Conservation (phyloP, 2,113 vertebrate species). For the Alouatta palliata region DNA sequence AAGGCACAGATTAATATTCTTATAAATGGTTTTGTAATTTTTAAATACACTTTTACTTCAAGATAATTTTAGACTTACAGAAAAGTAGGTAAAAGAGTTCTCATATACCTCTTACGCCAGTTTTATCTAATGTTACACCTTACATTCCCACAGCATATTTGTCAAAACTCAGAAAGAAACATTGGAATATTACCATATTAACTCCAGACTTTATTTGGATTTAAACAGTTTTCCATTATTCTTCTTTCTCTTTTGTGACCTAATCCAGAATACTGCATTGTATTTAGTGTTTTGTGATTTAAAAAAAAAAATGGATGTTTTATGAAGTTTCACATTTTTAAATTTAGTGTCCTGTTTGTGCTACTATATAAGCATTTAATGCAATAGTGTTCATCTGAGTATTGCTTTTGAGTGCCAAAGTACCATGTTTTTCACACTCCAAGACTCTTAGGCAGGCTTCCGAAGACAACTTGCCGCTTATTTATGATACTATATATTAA, state of each 20-base stretch:
- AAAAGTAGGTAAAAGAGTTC: neutral
- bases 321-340: slow-evolving; percentile 26
- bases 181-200: neutral
- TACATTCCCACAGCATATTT: neutral
- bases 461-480: slow-evolving; percentile 60
- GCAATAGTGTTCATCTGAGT: slow-evolving; percentile 23
- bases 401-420: neutral
- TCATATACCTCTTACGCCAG: neutral
- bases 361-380: neutral
- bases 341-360: neutral
- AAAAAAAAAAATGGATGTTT: neutral
- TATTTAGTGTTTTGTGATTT: neutral
- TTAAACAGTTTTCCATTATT: neutral
- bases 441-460: slow-evolving; percentile 40
- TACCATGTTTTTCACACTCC: slow-evolving; percentile 35
- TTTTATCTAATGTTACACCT: neutral
- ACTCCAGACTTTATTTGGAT: neutral
- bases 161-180: slow-evolving; percentile 15
- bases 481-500: slow-evolving; percentile 72
- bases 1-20: neutral
- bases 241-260: neutral
- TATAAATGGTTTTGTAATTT: neutral
- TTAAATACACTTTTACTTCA: neutral
- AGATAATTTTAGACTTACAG: neutral
- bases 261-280: neutral